Evolutionary conservation across 64 coral and sea anemone species (phyloP), one percentile per base, ranked within the genome.

Genomic region (Trachythela sp.): DNA sequence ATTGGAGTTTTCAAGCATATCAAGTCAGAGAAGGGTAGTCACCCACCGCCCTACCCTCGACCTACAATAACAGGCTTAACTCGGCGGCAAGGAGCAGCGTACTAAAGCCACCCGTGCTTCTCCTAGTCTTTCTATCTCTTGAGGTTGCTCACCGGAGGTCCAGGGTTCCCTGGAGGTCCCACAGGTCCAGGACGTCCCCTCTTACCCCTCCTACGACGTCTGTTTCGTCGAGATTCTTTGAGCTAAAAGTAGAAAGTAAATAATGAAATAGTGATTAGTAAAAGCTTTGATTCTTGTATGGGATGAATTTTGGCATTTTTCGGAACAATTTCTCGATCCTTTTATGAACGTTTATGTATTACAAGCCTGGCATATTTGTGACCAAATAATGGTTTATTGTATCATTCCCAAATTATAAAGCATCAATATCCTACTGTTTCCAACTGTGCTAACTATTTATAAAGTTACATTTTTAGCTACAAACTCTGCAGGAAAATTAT

Each of bases 151-250:
- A 77, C 71, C 31, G 71, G 71, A 14, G 71, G 71, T 32, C 71
- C 71, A 7, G 71, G 71, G 17, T 77, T 77, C 30, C 71, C 71
- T 77, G 71, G 71, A 13, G 71, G 71, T 77, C 71, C 71, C 13
- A 77, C 31, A 77, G 71, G 71, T 77, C 71, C 71, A 24, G 71
- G 71, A 18, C 36, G 71, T 34, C 71, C 71, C 30, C 31, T 32
- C 30, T 77, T 77, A 14, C 31, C 31, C 36, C 36, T 34, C 31
- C 71, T 77, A 6, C 71, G 27, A 4, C 71, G 71, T 32, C 71
- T 13, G 31, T 0, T 34, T 77, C 71, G 29, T 5, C 71, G 71
- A 10, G 29, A 38, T 77, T 38, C 36, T 27, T 77, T 38, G 29
- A 35, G 29, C 71, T 77, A 77, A 77, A 77, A 32, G 17, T 27